Conservation (phyloP, 2,797 vertebrate species). For the Loriculus beryllinus region DNA sequence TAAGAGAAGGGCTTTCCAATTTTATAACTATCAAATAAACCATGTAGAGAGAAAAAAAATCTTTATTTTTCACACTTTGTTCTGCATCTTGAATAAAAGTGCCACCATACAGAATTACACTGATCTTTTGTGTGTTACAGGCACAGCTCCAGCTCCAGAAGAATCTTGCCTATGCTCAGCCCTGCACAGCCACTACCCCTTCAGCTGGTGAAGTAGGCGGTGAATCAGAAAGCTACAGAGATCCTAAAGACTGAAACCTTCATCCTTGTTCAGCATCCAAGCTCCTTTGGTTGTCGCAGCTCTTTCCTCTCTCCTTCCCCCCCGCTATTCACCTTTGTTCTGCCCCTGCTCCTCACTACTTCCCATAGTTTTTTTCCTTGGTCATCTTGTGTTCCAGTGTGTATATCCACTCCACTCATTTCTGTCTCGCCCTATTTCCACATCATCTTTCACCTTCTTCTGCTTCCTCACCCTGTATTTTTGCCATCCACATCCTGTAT, state of each 20-base stretch:
- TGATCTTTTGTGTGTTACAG: not conserved
- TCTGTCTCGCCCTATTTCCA: not conserved
- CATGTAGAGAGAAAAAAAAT: not conserved
- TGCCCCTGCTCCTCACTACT: not conserved
- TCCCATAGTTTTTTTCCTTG: not conserved
- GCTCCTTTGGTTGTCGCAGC: not conserved
- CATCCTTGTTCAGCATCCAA: not conserved
- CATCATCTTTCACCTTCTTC: not conserved
- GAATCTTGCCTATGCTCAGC: not conserved
- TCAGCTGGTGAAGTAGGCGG: not conserved
- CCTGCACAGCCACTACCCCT: not conserved
- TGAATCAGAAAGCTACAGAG: not conserved
- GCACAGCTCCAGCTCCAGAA: not conserved
- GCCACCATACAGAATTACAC: not conserved
- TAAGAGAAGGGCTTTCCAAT: not conserved
- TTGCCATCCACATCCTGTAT: not conserved
- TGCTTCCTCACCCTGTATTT: not conserved
- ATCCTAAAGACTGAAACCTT: not conserved
- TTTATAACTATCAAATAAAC: not conserved
- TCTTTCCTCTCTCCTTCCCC: not conserved
- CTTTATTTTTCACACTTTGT: not conserved
- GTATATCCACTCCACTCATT: not conserved
- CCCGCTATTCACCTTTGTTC: not conserved
- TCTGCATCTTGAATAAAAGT: not conserved
- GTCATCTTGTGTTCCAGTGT: not conserved